phyloP scores from a whole-genome alignment of 1,140 invertebrate species.

The Bombus confusus region DNA sequence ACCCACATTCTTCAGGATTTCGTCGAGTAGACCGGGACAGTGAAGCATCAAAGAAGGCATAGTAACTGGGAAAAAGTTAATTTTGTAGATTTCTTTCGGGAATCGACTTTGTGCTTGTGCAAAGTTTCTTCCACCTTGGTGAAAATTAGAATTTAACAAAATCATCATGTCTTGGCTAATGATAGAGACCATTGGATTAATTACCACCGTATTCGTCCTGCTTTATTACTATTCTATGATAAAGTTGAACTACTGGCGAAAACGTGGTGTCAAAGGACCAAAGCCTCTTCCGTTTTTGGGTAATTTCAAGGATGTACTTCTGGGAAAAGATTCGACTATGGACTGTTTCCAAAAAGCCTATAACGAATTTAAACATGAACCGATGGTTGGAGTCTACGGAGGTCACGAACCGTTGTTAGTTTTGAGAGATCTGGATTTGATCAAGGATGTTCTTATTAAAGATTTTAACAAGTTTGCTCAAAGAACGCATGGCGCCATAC shows the following conservation, averaged over 20 bases:
- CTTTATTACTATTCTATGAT: neutral
- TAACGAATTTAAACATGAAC: slow-evolving; percentile 23
- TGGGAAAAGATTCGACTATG: neutral
- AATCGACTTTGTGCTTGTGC: slow-evolving; percentile 14
- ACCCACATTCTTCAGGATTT: neutral
- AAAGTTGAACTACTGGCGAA: neutral
- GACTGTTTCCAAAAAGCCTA: slow-evolving; percentile 23
- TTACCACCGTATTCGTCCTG: neutral
- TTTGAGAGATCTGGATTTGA: slow-evolving; percentile 30
- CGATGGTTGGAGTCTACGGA: slow-evolving; percentile 29
- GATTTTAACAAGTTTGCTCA: slow-evolving; percentile 49
- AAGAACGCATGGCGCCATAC: neutral
- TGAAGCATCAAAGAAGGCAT: too few relatives aligned
- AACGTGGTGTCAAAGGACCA: neutral
- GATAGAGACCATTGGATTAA: neutral
- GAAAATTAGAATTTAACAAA: neutral
- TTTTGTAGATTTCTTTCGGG: neutral
- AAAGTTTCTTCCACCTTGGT: neutral
- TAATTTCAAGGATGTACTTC: neutral
- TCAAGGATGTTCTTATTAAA: slow-evolving; percentile 57
- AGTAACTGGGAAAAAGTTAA: too few relatives aligned
- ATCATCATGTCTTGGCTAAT: neutral
- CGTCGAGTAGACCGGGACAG: too few relatives aligned
- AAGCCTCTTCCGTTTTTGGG: slow-evolving; percentile 5
- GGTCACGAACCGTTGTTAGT: slow-evolving; percentile 8